These are phyloP conservation scores for Orchestes rusci DNA, from an alignment of 2,888 invertebrate species.

Conservation along the genomic window DNA sequence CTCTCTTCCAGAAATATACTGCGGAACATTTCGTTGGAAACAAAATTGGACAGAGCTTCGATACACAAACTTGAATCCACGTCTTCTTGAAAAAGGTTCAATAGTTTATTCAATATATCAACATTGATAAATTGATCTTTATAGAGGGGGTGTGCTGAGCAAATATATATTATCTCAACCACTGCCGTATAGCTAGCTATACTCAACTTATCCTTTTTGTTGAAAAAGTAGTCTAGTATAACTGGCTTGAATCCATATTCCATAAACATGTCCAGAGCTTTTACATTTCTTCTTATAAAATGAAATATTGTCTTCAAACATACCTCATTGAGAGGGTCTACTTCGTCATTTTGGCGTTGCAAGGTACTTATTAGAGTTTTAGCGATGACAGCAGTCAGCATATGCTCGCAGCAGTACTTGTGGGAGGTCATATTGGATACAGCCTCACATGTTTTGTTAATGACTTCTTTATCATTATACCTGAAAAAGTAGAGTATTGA, in stretches of 20 bases:
- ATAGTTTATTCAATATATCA: slow-evolving; percentile 26
- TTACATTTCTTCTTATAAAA: slow-evolving; percentile 30
- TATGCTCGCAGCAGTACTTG: slow-evolving; percentile 35
- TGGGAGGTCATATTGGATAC: slow-evolving; percentile 35
- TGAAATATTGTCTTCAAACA: slow-evolving; percentile 32
- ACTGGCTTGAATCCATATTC: slow-evolving; percentile 25
- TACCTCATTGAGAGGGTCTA: slow-evolving; percentile 32
- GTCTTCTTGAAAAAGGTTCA: slow-evolving; percentile 22
- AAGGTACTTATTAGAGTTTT: slow-evolving; percentile 30
- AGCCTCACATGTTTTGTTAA: slow-evolving; percentile 33
- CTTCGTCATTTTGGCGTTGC: slow-evolving; percentile 26
- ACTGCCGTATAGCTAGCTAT: slow-evolving; percentile 29
- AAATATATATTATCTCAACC: slow-evolving; percentile 30
- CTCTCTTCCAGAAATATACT: slow-evolving; percentile 27
- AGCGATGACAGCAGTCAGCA: slow-evolving; percentile 33
- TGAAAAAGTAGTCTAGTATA: slow-evolving; percentile 30
- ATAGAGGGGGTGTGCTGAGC: slow-evolving; percentile 27
- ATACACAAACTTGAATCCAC: slow-evolving; percentile 25
- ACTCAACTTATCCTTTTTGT: slow-evolving; percentile 23
- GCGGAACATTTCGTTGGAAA: slow-evolving; percentile 23
- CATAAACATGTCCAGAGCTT: slow-evolving; percentile 29
- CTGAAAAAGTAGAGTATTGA: slow-evolving; percentile 32
- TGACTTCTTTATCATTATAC: slow-evolving; percentile 29
- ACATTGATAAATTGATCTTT: slow-evolving; percentile 26
- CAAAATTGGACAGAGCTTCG: slow-evolving; percentile 30